A percentile compares a stretch with the other conserved stretches of the same genome.
phyloP scores from a whole-genome alignment of 2,888 invertebrate species.

The Melipona beecheii region DNA sequence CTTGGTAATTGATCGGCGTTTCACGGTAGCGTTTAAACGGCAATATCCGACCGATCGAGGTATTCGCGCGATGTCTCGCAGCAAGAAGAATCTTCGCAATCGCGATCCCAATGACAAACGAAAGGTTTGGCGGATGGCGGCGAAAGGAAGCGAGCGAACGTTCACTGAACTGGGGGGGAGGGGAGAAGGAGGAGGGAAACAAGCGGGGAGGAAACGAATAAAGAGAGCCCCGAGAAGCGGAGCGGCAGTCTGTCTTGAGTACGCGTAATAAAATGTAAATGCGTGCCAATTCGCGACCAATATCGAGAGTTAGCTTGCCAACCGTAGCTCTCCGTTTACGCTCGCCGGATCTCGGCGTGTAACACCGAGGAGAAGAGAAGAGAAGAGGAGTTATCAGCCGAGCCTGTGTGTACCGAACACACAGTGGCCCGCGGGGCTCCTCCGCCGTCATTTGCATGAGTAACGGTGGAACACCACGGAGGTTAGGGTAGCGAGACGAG shows the following conservation, averaged over 20 bases:
- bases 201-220: slow-evolving; percentile 54
- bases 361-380: slow-evolving; percentile 53
- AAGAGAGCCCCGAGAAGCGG: slow-evolving; percentile 34
- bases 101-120: slow-evolving; percentile 11
- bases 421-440: slow-evolving; percentile 56
- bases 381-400: no score
- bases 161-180: neutral
- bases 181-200: neutral
- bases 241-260: slow-evolving; percentile 71
- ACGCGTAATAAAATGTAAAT: slow-evolving; percentile 79
- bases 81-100: slow-evolving; percentile 34
- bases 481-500: slow-evolving; percentile 71
- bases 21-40: neutral
- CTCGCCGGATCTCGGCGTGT: slow-evolving; percentile 45
- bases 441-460: slow-evolving; percentile 76
- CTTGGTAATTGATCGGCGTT: neutral
- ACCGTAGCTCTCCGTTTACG: slow-evolving; percentile 50
- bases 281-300: slow-evolving; percentile 74
- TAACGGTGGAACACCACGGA: slow-evolving; percentile 72
- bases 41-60: neutral
- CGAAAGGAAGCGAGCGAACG: neutral
- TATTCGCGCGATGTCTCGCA: slow-evolving; percentile 9
- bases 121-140: neutral
- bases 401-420: slow-evolving; percentile 30
- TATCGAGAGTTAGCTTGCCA: slow-evolving; percentile 53